Percentiles rank a stretch among this genome's conserved stretches.
Evolutionary conservation across 2,888 invertebrate genomes (phyloP).

Genomic region (Polymixis lichenea): DNA sequence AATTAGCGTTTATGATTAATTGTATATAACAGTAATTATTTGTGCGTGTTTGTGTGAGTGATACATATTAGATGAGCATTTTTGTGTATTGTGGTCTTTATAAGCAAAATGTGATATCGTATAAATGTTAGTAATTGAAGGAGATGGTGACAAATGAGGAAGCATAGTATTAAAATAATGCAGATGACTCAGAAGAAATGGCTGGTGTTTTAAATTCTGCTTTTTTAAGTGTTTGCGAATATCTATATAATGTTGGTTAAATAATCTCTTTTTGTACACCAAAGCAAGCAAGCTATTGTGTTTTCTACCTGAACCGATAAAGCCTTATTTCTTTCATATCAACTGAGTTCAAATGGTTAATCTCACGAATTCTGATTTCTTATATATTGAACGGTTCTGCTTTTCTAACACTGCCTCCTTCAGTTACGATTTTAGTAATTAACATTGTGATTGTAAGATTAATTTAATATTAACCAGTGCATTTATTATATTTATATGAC

Average conservation of each 20-base stretch:
- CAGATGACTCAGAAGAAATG: background rate
- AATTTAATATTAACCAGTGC: slow-evolving; percentile 71
- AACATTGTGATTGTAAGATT: slow-evolving; percentile 55
- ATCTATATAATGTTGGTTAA: too few relatives aligned
- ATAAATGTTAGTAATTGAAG: slow-evolving; percentile 44
- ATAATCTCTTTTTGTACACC: background rate
- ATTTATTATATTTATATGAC: slow-evolving; percentile 73
- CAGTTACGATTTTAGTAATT: slow-evolving; percentile 43
- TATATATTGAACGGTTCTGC: background rate
- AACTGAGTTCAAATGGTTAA: background rate
- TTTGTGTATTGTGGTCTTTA: slow-evolving; percentile 42
- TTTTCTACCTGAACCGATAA: background rate
- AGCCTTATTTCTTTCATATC: background rate
- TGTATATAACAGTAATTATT: slow-evolving; percentile 50
- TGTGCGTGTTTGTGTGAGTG: slow-evolving; percentile 14
- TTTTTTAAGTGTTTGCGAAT: background rate
- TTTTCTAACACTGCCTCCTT: slow-evolving; percentile 43
- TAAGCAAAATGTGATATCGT: slow-evolving; percentile 66
- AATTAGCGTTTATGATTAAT: background rate
- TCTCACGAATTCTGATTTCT: background rate
- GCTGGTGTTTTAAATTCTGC: background rate
- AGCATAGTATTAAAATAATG: slow-evolving; percentile 16
- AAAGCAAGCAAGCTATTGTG: background rate
- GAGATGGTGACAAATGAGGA: slow-evolving; percentile 25
- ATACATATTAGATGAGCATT: slow-evolving; percentile 23